Base-by-base conservation (phyloP, 2,113 vertebrate species). In the Lanius ludovicianus region DNA sequence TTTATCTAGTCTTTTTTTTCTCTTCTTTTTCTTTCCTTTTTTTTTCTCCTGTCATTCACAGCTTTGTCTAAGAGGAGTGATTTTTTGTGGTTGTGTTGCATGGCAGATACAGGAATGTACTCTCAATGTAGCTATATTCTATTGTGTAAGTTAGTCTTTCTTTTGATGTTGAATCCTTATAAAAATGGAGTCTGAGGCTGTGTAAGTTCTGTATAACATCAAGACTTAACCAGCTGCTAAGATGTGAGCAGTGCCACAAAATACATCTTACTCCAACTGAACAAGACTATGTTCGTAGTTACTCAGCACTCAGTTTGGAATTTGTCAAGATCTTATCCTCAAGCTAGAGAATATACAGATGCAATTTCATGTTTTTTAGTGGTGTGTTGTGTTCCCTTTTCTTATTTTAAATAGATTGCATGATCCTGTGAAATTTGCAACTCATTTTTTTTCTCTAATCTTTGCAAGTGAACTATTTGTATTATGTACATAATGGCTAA, bases 331-430 rank as follows among this genome's bases (percentile, higher is more conserved):
- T 71, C 39, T 50, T 84, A 33, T 84, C 62, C 70, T 92, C 50
- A 94, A 84, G 42, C 47, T 64, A 84, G 52, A 94, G 91, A 91
- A 64, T 60, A 90, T 71, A 90, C 70, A 95, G 92, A 94, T 93
- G 68, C 60, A 63, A 64, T 90, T 96, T 85, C 52, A 20, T 88
- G 41, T 93, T 90, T 47, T 88, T 90, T 96, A 70, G 44, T 83
- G 59, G 55, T 77, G 63, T 88, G 55, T 80, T 85, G 39, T 91
- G 33, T 77, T 96, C 68, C 15, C 37, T 89, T 93, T 80, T 89
- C 87, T 42, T 62, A 87, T 93, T 94, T 96, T 70, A 92, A 97
- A 90, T 91, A 82, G 67, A 71, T 84, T 68, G 27, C 31, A 28
- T 57, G 31, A 76, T 65, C 35, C 49, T 95, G 93, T 87, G 83